Conservation (phyloP, 2,888 invertebrate genomes). For the Tenthredo amoena region DNA sequence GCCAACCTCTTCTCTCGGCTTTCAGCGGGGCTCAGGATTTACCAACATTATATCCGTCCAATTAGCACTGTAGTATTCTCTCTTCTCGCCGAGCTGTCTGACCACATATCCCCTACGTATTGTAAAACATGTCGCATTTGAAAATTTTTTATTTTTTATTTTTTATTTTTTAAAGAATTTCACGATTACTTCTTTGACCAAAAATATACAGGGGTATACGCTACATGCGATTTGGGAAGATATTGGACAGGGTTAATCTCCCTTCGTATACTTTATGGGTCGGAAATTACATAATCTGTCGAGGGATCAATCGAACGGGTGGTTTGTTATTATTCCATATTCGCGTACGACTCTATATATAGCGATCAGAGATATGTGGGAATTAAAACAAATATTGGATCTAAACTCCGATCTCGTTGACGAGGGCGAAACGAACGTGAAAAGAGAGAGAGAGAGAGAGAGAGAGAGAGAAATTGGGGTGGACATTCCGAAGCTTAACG, state of each 20-base stretch:
- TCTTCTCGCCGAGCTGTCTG: constrained; percentile 53
- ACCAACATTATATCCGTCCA: constrained; percentile 70
- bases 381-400: constrained; percentile 15
- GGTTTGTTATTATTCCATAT: neutral
- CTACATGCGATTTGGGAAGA: constrained; percentile 21
- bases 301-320: neutral
- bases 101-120: no score
- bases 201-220: no score
- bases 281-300: neutral
- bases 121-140: no score
- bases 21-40: constrained; percentile 66
- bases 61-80: constrained; percentile 64
- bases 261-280: neutral
- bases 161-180: no score
- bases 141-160: no score
- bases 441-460: neutral
- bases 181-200: no score
- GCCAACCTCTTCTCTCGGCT: constrained; percentile 54
- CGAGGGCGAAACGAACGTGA: neutral
- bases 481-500: constrained; percentile 62
- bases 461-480: neutral
- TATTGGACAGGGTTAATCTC: neutral
- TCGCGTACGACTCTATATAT: neutral
- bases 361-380: neutral
- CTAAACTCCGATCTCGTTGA: constrained; percentile 13